Evolutionary conservation across 2,113 vertebrate genomes (phyloP), one percentile per base, ranked within the genome.

Genomic region (Haplochromis burtoni): DNA sequence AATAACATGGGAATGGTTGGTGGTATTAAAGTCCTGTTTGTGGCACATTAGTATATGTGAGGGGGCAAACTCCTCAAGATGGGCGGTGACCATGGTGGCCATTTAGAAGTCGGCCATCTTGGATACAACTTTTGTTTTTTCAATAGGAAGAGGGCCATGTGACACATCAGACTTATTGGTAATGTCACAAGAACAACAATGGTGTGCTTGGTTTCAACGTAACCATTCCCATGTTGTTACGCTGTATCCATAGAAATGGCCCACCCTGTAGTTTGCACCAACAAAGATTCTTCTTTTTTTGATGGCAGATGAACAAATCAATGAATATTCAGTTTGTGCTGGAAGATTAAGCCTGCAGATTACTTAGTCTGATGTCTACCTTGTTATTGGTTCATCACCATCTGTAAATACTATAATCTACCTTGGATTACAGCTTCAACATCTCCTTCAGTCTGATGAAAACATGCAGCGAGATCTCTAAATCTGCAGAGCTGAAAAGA

Each of bases 341-440:
- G 21, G 24, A 49, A 81, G 92, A 90, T 94, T 91, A 94, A 51
- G 31, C 79, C 86, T 79, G 66, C 17, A 29, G 53, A 49, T 47
- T 88, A 31, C 24, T 88, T 89, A 78, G 86, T 90, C 76, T 84
- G 87, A 91, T 81, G 80, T 88, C 38, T 45, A 19, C 54, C 4
- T 21, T 21, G 2, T 82, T 86, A 89, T 85, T 91, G 87, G 84
- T 89, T 93, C 40, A 24, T 87, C 80, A 83, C 63, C 86, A 87
- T 92, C 84, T 91, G 91, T 78, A 91, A 91, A 91, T 80, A 83
- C 80, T 24, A 83, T 93, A 93, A 94, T 95, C 91, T 88, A 86
- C 49, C 76, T 82, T 17, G 81, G 91, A 93, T 95, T 94, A 94
- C 83, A 80, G 63, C 59, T 17, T 8, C 53, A 66, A 80, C 68